Evolutionary conservation across 2,888 invertebrate genomes (phyloP).

Genomic region (Acrobasis consociella): DNA sequence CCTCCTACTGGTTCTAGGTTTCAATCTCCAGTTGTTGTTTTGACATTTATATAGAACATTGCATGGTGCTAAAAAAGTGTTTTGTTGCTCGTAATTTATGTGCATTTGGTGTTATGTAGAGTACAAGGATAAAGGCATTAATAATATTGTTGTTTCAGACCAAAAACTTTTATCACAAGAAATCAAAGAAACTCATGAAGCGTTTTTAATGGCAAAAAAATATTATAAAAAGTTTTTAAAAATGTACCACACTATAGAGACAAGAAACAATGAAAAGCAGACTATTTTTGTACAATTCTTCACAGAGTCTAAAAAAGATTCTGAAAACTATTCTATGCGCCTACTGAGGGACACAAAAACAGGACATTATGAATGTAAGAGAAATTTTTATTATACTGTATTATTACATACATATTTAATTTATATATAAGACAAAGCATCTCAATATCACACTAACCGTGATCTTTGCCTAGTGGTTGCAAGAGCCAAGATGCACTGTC

Average conservation of each 20-base stretch:
- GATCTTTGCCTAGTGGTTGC: too few relatives aligned
- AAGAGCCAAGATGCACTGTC: too few relatives aligned
- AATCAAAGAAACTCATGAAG: slow-evolving; percentile 75
- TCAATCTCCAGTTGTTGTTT: too few relatives aligned
- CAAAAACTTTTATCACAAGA: slow-evolving; percentile 66
- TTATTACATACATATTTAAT: background rate
- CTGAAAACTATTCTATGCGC: slow-evolving; percentile 63
- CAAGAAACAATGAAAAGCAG: slow-evolving; percentile 50
- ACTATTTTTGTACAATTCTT: slow-evolving; percentile 70
- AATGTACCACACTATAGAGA: slow-evolving; percentile 68
- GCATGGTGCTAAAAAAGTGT: too few relatives aligned
- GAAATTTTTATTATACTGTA: background rate
- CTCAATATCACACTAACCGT: too few relatives aligned
- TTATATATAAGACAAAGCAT: too few relatives aligned
- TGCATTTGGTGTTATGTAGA: background rate
- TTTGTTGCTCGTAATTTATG: too few relatives aligned
- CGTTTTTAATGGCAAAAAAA: slow-evolving; percentile 74
- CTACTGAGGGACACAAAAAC: slow-evolving; percentile 52
- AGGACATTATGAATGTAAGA: slow-evolving; percentile 62
- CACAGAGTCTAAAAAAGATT: slow-evolving; percentile 66
- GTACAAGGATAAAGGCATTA: background rate
- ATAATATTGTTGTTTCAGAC: slow-evolving; percentile 51
- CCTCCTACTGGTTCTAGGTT: too few relatives aligned
- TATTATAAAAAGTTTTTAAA: slow-evolving; percentile 71
- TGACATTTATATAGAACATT: too few relatives aligned